phyloP scores from a whole-genome alignment of 2,888 invertebrate species.

The Sesamia inferens region DNA sequence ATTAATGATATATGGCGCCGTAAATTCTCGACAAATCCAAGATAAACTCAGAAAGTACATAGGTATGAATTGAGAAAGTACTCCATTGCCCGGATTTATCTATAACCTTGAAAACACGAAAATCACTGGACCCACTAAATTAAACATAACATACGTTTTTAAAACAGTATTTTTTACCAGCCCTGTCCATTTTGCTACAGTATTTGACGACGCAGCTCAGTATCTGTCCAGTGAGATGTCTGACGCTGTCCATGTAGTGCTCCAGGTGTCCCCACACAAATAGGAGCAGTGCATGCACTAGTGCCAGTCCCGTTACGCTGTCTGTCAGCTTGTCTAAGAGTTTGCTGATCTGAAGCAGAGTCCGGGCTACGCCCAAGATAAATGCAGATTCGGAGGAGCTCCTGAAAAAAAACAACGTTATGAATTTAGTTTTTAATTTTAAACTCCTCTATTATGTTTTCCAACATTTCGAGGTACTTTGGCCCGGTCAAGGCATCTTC shows the following conservation, averaged over 20 bases:
- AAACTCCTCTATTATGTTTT: no score
- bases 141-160: neutral
- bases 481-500: no score
- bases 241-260: slow-evolving; percentile 91
- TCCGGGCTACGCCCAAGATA: slow-evolving; percentile 77
- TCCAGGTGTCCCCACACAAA: slow-evolving; percentile 91
- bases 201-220: slow-evolving; percentile 74
- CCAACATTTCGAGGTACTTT: no score
- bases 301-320: slow-evolving; percentile 47
- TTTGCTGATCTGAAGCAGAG: slow-evolving; percentile 76
- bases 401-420: no score
- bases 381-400: slow-evolving; percentile 78
- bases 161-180: slow-evolving; percentile 71
- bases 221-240: slow-evolving; percentile 89
- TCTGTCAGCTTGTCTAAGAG: slow-evolving; percentile 55
- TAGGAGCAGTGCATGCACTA: slow-evolving; percentile 67
- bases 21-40: neutral
- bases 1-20: neutral
- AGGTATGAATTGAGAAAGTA: neutral
- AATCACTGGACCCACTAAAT: no score
- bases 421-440: no score
- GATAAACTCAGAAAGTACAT: neutral
- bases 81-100: neutral
- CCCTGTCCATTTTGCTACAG: slow-evolving; percentile 68
- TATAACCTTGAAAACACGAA: neutral